A percentile compares a stretch with the other conserved stretches of the same genome.
Evolutionary conservation across 1,140 invertebrate species (phyloP).

Genomic region (Callitettix versicolor): DNA sequence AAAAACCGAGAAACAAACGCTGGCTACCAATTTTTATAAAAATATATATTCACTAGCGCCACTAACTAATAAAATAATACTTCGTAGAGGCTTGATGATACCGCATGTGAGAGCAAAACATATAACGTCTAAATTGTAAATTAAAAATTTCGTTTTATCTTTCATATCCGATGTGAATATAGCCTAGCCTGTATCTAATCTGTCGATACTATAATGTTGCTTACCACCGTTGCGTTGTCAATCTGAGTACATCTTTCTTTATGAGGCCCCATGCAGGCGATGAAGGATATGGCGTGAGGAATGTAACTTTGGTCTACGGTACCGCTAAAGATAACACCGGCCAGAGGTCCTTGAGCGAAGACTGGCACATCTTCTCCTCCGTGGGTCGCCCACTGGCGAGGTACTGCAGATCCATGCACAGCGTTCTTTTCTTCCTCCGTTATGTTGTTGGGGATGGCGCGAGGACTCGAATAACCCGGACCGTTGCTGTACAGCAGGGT

Average conservation of each 20-base stretch:
- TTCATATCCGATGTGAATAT: no score
- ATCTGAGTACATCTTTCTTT: constrained; percentile 48
- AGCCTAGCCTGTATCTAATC: no score
- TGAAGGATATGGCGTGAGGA: constrained; percentile 62
- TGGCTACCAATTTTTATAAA: no score
- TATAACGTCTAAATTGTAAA: no score
- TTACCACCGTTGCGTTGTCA: no score
- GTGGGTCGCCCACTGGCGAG: constrained; percentile 67
- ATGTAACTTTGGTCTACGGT: constrained; percentile 67
- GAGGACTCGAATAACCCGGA: constrained; percentile 40
- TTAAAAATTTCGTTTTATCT: no score
- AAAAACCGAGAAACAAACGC: no score
- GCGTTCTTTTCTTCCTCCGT: constrained; percentile 30
- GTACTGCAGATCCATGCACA: constrained; percentile 44
- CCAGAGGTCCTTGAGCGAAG: constrained; percentile 49
- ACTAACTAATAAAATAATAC: no score
- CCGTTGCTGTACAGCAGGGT: constrained; percentile 62
- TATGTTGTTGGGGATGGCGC: constrained; percentile 35
- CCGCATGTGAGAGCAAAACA: no score
- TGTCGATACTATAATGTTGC: no score
- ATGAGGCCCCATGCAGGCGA: constrained; percentile 54
- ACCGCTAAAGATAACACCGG: constrained; percentile 39
- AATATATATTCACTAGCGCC: no score
- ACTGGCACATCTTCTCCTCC: constrained; percentile 83
- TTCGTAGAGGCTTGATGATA: no score